A percentile compares a stretch with the other conserved stretches of the same genome.
These are phyloP conservation scores for Danaus melanippus DNA, from an alignment of 1,140 invertebrate genomes.

Conservation along the genomic window DNA sequence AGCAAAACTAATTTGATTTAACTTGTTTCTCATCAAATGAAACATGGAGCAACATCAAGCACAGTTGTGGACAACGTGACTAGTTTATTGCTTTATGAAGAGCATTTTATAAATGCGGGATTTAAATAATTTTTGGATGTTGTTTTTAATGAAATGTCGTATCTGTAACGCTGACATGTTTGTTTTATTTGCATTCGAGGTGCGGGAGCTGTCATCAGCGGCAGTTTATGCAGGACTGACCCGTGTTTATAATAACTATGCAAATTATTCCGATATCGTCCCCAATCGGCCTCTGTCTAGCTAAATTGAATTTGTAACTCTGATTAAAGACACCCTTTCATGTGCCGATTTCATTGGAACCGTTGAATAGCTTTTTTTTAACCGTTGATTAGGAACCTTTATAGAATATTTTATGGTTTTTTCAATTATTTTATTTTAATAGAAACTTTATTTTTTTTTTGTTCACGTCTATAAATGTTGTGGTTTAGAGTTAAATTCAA, in stretches of 20 bases:
- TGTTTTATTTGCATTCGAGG: constrained; percentile 44
- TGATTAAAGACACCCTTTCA: constrained; percentile 59
- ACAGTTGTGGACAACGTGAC: no score
- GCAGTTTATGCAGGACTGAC: constrained; percentile 58
- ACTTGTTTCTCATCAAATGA: no score
- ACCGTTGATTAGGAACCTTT: background rate
- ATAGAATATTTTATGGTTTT: no score
- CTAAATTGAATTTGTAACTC: constrained; percentile 67
- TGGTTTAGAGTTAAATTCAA: no score
- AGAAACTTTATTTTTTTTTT: no score
- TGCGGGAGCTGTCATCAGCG: constrained; percentile 48
- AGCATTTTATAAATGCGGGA: no score
- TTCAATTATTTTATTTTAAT: no score
- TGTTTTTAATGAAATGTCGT: background rate
- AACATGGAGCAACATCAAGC: no score
- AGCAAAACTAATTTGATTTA: no score
- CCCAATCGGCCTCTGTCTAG: constrained; percentile 44
- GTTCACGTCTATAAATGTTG: no score
- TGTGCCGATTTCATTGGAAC: constrained; percentile 42
- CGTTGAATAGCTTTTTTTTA: constrained; percentile 14
- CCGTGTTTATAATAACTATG: constrained; percentile 69
- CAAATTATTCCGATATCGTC: constrained; percentile 62
- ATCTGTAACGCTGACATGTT: constrained; percentile 5
- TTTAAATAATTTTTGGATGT: no score
- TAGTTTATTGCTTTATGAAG: no score